A percentile compares a stretch with the other conserved stretches of the same genome.
phyloP scores from a whole-genome alignment of 2,888 invertebrate genomes.

The Callyntrura sp. region DNA sequence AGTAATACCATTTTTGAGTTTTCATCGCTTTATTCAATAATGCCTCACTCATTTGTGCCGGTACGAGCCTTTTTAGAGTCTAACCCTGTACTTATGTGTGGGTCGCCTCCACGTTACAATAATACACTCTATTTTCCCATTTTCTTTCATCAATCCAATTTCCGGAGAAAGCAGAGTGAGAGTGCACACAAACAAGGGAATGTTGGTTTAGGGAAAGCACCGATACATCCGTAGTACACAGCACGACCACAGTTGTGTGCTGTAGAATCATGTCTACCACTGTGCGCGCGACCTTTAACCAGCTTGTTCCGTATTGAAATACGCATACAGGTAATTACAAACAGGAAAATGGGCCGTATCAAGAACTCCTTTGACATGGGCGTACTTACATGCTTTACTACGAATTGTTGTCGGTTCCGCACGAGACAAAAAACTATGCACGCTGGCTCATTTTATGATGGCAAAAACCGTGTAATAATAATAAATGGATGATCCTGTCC shows the following conservation, averaged over 20 bases:
- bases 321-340: neutral
- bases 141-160: constrained; percentile 30
- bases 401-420: too few species aligned
- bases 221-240: too few species aligned
- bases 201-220: constrained; percentile 6
- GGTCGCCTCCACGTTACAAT: neutral
- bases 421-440: too few species aligned
- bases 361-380: too few species aligned
- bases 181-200: neutral
- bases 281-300: neutral
- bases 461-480: neutral
- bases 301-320: neutral
- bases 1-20: neutral
- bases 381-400: too few species aligned
- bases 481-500: neutral
- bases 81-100: neutral
- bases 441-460: too few species aligned
- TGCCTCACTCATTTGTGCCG: constrained; percentile 30
- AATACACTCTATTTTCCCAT: neutral
- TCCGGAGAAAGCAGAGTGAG: constrained; percentile 56
- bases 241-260: too few species aligned
- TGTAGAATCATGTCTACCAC: too few species aligned
- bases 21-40: constrained; percentile 7
- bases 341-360: neutral
- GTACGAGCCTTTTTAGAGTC: neutral